phyloP scores from a whole-genome alignment of 2,888 invertebrate genomes.

The Drosophila parthenogenetica region DNA sequence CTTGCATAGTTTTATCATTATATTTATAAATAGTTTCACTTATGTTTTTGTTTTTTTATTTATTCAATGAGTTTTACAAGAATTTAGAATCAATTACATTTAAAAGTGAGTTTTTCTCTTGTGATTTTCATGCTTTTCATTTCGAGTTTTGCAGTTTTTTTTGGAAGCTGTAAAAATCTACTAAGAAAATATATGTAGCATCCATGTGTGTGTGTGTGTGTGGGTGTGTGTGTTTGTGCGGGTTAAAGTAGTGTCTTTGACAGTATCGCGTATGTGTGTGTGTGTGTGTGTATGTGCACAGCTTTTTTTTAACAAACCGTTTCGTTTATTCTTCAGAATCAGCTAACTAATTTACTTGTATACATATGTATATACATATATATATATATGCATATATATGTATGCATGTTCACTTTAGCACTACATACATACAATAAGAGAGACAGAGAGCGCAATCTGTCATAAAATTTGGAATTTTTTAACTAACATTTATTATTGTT shows the following conservation, averaged over 20 bases:
- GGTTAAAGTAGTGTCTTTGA: conserved; percentile 2
- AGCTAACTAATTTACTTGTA: conserved; percentile 32
- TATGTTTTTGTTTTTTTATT: conserved; percentile 8
- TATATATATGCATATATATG: background rate
- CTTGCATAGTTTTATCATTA: conserved; percentile 6
- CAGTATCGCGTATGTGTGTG: conserved; percentile 7
- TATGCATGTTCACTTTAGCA: background rate
- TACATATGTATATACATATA: conserved; percentile 4
- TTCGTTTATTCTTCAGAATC: conserved; percentile 33
- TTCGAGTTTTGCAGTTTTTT: conserved; percentile 12
- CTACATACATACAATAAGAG: conserved; percentile 4
- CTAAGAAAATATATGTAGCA: conserved; percentile 72
- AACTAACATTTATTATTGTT: conserved; percentile 45
- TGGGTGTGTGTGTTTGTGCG: conserved; percentile 7
- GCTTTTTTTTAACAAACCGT: conserved; percentile 42
- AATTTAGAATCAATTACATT: conserved; percentile 63
- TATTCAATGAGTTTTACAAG: conserved; percentile 60
- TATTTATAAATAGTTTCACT: conserved; percentile 27
- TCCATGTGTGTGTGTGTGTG: conserved; percentile 26
- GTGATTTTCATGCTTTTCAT: conserved; percentile 17
- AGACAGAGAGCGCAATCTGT: conserved; percentile 23
- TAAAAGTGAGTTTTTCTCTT: conserved; percentile 45
- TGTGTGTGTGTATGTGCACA: conserved; percentile 27
- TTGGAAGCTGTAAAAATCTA: conserved; percentile 73
- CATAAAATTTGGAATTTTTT: conserved; percentile 40